These are phyloP conservation scores for Magallana angulata DNA, from an alignment of 1,140 invertebrate species.

Conservation along the genomic window DNA sequence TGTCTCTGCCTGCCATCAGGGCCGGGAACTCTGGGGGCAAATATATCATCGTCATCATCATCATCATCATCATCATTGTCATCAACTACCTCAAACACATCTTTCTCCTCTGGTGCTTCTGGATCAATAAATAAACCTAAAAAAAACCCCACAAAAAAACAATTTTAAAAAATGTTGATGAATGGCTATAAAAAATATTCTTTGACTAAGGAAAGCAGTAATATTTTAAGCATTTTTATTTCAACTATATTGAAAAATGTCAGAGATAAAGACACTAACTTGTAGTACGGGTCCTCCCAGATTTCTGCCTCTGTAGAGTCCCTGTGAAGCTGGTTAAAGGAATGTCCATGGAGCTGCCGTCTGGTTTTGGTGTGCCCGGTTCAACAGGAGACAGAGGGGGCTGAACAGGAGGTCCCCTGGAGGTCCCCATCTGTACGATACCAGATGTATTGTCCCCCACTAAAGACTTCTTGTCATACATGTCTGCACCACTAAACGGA, in stretches of 20 bases:
- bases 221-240: too few species aligned
- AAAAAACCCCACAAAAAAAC: neutral
- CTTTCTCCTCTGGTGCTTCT: slow-evolving; percentile 6
- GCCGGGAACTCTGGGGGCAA: slow-evolving; percentile 5
- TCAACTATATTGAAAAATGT: too few species aligned
- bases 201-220: too few species aligned
- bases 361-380: neutral
- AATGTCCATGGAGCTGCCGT: slow-evolving; percentile 54
- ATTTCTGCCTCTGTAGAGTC: slow-evolving; percentile 32
- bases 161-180: neutral
- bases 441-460: slow-evolving; percentile 45
- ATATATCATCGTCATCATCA: slow-evolving; percentile 23
- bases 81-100: slow-evolving; percentile 29
- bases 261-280: neutral
- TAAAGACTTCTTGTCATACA: slow-evolving; percentile 13
- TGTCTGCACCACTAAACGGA: slow-evolving; percentile 38
- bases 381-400: slow-evolving; percentile 40
- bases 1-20: slow-evolving; percentile 36
- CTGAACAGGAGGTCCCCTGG: slow-evolving; percentile 45
- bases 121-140: slow-evolving; percentile 39
- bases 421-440: slow-evolving; percentile 32
- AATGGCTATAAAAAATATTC: neutral
- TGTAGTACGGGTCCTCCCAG: neutral
- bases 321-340: slow-evolving; percentile 53
- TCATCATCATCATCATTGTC: neutral